A percentile compares a stretch with the other conserved stretches of the same genome.
phyloP scores from a whole-genome alignment of 2,888 invertebrate genomes.

The Catocala fraxini region DNA sequence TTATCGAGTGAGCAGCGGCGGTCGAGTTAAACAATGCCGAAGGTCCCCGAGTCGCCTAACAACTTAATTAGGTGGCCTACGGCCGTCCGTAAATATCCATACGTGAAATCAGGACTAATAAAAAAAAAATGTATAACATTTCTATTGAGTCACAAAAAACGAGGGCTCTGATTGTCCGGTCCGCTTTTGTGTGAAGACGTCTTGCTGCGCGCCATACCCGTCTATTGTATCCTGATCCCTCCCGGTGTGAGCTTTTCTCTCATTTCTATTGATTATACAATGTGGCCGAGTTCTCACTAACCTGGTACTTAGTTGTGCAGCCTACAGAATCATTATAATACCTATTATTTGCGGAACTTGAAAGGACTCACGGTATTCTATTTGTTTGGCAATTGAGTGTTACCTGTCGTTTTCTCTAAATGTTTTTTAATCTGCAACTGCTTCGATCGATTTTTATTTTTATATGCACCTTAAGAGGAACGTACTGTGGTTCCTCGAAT shows the following conservation, averaged over 20 bases:
- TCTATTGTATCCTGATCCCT: slow-evolving; percentile 54
- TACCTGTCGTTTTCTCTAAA: slow-evolving; percentile 17
- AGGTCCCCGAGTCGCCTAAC: slow-evolving; percentile 79
- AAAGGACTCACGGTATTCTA: slow-evolving; percentile 56
- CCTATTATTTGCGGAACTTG: slow-evolving; percentile 68
- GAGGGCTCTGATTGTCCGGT: slow-evolving; percentile 81
- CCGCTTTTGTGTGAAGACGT: slow-evolving; percentile 81
- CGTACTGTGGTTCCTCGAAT: no score
- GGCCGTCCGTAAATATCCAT: slow-evolving; percentile 85
- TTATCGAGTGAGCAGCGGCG: slow-evolving; percentile 76
- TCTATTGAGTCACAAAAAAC: slow-evolving; percentile 86
- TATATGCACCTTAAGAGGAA: no score
- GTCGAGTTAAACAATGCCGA: slow-evolving; percentile 80
- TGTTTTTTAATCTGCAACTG: not conserved
- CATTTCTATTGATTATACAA: slow-evolving; percentile 48
- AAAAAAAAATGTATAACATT: slow-evolving; percentile 87
- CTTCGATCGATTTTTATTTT: no score
- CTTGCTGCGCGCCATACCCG: slow-evolving; percentile 71
- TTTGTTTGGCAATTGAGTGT: slow-evolving; percentile 33
- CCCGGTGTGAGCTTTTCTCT: slow-evolving; percentile 36
- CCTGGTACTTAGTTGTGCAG: slow-evolving; percentile 50
- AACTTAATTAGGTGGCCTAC: slow-evolving; percentile 86
- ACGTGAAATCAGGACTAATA: slow-evolving; percentile 87
- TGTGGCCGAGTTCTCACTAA: slow-evolving; percentile 51
- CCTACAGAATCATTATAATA: slow-evolving; percentile 54